phyloP scores from a whole-genome alignment of 2,888 invertebrate genomes.

The Synanthedon andrenaeformis region DNA sequence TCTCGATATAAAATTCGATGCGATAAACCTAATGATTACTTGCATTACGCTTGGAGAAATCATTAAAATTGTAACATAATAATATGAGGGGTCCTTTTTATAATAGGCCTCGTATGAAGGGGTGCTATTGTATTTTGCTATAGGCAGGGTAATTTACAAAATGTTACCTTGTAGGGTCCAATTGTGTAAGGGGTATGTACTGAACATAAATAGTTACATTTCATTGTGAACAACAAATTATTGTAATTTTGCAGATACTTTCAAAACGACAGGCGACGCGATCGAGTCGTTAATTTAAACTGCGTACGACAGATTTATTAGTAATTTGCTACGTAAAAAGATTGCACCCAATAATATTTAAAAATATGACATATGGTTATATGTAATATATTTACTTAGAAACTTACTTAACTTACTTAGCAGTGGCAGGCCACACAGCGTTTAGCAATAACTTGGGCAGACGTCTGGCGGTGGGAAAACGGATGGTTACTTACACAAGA shows the following conservation, averaged over 20 bases:
- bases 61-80: conserved; percentile 64
- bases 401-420: no score
- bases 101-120: conserved; percentile 59
- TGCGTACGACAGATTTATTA: conserved; percentile 7
- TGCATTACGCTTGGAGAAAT: conserved; percentile 22
- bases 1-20: conserved; percentile 15
- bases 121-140: conserved; percentile 35
- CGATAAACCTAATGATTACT: conserved; percentile 11
- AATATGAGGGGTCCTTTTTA: conserved; percentile 44
- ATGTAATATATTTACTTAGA: no score
- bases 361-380: no score
- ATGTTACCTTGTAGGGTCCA: conserved; percentile 32
- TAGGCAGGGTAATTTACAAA: conserved; percentile 48
- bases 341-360: no score
- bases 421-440: no score
- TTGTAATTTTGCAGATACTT: conserved; percentile 45
- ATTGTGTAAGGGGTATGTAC: conserved; percentile 19
- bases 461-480: no score
- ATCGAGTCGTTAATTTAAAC: conserved; percentile 19
- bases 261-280: conserved; percentile 22
- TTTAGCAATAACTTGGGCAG: no score
- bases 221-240: conserved; percentile 52
- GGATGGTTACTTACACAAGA: no score
- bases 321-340: no score
- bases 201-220: conserved; percentile 47